Percentiles rank a stretch among this genome's conserved stretches.
Evolutionary conservation across 1,140 invertebrate species (phyloP).

Genomic region (Sitodiplosis mosellana): DNA sequence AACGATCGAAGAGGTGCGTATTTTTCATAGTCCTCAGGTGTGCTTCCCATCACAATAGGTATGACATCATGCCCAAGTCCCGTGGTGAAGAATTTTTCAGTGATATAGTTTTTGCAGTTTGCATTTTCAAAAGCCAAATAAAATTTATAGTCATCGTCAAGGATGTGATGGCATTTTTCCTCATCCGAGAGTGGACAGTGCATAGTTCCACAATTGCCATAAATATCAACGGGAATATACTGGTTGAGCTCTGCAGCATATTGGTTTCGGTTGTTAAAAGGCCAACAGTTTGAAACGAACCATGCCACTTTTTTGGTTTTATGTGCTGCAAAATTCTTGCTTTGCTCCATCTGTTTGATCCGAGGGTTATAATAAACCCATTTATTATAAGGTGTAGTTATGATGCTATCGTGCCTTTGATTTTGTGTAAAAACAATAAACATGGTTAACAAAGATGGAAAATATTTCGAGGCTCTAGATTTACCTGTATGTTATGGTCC

Average conservation of each 20-base stretch:
- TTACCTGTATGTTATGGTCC: too few relatives aligned
- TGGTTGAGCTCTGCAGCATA: constrained; percentile 74
- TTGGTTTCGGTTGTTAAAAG: constrained; percentile 69
- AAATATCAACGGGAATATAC: constrained; percentile 83
- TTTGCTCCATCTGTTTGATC: too few relatives aligned
- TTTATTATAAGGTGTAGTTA: too few relatives aligned
- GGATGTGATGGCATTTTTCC: constrained; percentile 72
- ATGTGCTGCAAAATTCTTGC: constrained; percentile 74
- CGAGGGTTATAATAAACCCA: too few relatives aligned
- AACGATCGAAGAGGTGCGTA: constrained; percentile 71
- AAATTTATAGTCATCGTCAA: constrained; percentile 93
- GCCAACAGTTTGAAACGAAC: constrained; percentile 93
- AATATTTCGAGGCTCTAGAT: too few relatives aligned
- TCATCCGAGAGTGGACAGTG: constrained; percentile 62
- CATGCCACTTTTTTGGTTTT: constrained; percentile 89
- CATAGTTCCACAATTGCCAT: constrained; percentile 72
- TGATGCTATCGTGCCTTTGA: too few relatives aligned
- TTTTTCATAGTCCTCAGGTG: constrained; percentile 70
- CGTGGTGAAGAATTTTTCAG: constrained; percentile 92
- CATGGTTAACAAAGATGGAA: too few relatives aligned
- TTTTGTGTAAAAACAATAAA: too few relatives aligned
- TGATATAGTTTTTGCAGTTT: constrained; percentile 90
- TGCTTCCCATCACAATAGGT: constrained; percentile 90
- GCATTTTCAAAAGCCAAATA: constrained; percentile 95
- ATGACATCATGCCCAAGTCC: constrained; percentile 75